Evolutionary conservation across 2,113 vertebrate genomes (phyloP), one percentile per base, ranked within the genome.

Genomic region (Lynx canadensis): DNA sequence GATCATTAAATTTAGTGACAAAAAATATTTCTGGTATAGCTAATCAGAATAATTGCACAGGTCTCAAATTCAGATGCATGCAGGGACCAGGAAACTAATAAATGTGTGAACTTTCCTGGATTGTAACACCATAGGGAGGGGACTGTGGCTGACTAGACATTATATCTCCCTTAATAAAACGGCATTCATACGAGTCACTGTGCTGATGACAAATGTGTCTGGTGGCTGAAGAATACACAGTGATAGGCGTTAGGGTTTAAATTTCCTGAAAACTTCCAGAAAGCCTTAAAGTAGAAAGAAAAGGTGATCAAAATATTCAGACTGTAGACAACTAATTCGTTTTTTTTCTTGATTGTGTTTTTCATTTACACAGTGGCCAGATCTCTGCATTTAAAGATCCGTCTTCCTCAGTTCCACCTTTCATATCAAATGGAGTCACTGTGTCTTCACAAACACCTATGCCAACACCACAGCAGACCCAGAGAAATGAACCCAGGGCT

Each of bases 361-460:
- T 96, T 4, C 45, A 79, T 98, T 76, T 89, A 2, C 27, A 14
- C 50, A 98, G 96, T 33, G 11, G 2, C 93, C 98, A 93, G 33
- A 69, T 95, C 91, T 93, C 94, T 92, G 25, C 71, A 57, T 95
- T 97, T 78, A 45, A 87, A 89, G 74, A 57, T 23, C 86, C 92
- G 18, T 78, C 96, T 88, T 85, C 94, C 55, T 52, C 86, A 38
- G 31, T 83, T 86, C 76, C 89, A 76, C 97, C 66, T 45, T 10
- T n/a, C 45, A 33, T 83, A 65, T 96, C 98, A 31, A 65, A 29
- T 66, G 82, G 84, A 86, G 41, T 93, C 90, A 95, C 38, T 85
- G 78, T 83, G 92, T 50, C 84, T 21, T 98, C 98, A 65, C 88
- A 31, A 71, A 55, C 91, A 89, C 95, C 97, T 1, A 13, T 89